These are phyloP conservation scores for Amblyraja radiata DNA, from an alignment of 2,797 vertebrate genomes.

Conservation along the genomic window DNA sequence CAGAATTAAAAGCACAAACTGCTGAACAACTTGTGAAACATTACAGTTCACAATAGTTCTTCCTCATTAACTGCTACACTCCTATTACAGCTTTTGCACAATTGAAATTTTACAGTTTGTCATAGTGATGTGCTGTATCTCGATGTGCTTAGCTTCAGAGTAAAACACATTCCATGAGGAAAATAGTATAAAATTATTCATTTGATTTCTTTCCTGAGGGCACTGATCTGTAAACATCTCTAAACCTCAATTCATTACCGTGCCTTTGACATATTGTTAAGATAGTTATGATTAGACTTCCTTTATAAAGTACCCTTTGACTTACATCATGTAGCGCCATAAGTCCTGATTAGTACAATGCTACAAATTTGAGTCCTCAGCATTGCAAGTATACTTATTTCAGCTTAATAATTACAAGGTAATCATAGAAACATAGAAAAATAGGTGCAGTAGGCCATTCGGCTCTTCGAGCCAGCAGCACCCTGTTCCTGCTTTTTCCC, in stretches of 20 bases:
- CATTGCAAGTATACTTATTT: not conserved
- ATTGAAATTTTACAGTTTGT: not conserved
- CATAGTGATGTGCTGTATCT: not conserved
- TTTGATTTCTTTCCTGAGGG: not conserved
- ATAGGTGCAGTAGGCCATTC: no score
- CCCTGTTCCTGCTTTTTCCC: no score
- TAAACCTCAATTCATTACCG: not conserved
- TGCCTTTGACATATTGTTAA: conserved; percentile 1
- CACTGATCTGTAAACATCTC: not conserved
- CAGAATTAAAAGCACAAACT: no score
- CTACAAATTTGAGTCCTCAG: not conserved
- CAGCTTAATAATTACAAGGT: conserved; percentile 14
- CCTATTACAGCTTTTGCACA: not conserved
- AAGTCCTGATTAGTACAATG: not conserved
- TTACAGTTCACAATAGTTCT: no score
- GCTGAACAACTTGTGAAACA: no score
- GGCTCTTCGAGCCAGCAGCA: no score
- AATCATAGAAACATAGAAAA: no score
- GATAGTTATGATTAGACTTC: not conserved
- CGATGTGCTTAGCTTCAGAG: not conserved
- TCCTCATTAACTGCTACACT: not conserved
- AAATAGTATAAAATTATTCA: not conserved
- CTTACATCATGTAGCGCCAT: not conserved
- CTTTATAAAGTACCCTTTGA: not conserved
- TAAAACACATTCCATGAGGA: not conserved